phyloP scores from a whole-genome alignment of 2,888 invertebrate genomes.

The Cataglyphis rosenhaueri region DNA sequence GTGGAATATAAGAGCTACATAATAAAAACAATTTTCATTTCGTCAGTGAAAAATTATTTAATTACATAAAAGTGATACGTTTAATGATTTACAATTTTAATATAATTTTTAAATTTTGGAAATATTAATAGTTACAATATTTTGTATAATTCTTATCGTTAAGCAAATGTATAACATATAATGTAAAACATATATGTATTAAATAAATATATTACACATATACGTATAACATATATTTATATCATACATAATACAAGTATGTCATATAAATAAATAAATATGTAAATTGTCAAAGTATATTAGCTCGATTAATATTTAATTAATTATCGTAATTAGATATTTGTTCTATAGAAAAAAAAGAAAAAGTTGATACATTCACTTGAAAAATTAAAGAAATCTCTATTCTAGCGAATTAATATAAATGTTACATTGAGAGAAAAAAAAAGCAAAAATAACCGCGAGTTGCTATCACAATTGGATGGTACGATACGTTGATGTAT shows the following conservation, averaged over 20 bases:
- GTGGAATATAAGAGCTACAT: background rate
- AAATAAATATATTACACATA: background rate
- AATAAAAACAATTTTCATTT: background rate
- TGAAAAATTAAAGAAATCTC: background rate
- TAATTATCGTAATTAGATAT: background rate
- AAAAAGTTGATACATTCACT: background rate
- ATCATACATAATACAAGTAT: no score
- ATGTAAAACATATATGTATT: background rate
- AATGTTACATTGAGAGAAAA: background rate
- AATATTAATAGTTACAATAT: background rate
- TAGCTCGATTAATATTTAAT: background rate
- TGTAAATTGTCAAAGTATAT: background rate
- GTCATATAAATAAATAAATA: background rate
- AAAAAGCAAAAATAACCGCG: background rate
- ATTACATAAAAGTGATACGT: background rate
- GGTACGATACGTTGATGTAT: slow-evolving; percentile 2
- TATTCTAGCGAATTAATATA: background rate
- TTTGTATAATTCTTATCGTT: background rate
- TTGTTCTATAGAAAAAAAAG: background rate
- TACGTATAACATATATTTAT: no score
- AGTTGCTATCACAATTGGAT: background rate
- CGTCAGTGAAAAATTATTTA: background rate
- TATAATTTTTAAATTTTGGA: background rate
- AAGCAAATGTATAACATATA: background rate
- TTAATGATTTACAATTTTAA: background rate